Base-by-base conservation (phyloP, 2,797 vertebrate species). In the Galagoides demidoff region DNA sequence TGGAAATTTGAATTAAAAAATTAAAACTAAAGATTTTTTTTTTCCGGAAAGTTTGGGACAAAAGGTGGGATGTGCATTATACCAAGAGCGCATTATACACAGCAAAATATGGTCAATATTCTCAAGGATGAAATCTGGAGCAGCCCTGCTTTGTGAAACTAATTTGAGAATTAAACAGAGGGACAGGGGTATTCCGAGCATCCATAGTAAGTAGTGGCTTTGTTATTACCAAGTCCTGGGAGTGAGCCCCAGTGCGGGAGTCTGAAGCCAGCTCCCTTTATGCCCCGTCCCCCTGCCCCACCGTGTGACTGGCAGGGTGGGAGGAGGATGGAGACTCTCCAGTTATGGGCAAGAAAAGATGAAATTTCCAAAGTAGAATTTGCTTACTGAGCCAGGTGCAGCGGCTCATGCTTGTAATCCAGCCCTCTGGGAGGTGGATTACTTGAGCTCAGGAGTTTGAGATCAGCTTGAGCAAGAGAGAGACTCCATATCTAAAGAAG, bases 81-180 rank as follows among this genome's bases (percentile, higher is more conserved):
- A 52, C 49, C 3, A 14, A 14, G 49, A 52, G 14, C 49, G 5
- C 14, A 16, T 16, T 52, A 14, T 52, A 52, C 14, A 2, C 49
- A 52, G 49, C 3, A 52, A 52, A 52, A 52, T 52, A 14, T 52
- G 49, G 49, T 52, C 49, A 59, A 13, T 25, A 0, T 37, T 55
- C 37, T 59, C 7, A 0, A 1, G 19, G 64, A 12, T 7, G 37
- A 27, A n/a, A n/a, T 4, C 1, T 0, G 2, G 10, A 31, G 19
- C 1, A 1, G 25, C 7, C 70, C 14, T 66, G 23, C 12, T 20
- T 3, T 31, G 45, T 11, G 39, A 63, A 25, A 20, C 34, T 8
- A 37, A 70, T 1, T 19, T 25, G 29, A 39, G 22, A 29, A 27
- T 59, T 25, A n/a, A 34, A 17, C 7, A 5, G 39, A 5, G 22